Evolutionary conservation across 2,888 invertebrate genomes (phyloP), one percentile per base, ranked within the genome.

Genomic region (Dexiosoma caninum): DNA sequence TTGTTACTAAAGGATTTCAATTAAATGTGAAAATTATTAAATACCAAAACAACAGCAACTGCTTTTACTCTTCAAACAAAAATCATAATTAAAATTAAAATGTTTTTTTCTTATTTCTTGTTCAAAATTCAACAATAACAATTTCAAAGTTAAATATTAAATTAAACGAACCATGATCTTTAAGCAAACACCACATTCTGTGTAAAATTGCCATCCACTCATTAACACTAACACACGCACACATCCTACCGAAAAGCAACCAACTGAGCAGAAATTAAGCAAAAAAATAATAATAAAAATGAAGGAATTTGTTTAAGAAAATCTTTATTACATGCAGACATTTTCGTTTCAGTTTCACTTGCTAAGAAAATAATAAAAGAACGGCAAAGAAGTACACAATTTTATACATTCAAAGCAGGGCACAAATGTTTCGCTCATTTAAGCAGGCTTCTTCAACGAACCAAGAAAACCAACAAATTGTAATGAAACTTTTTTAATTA

Each of bases 401-500:
- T 46, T n/a, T 1, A 30, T n/a, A n/a, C 16, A 16, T 35, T 37
- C 14, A 12, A 35, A 69, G 57, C 35, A 57, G 35, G 32, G 12
- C 60, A 40, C 60, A 51, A 49, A 40, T 60, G 35, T 21, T 66
- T 72, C 51, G 12, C 51, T 30, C 46, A 40, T 70, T 69, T 84
- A 85, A 85, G 84, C 84, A 85, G 85, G 42, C 49, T 64, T 57
- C 49, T 64, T 57, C 86, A 88, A 86, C 88, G 87, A 87, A 87
- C 88, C 88, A 86, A 87, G 88, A 87, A 87, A 88, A 87, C 87
- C 88, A 86, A 88, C 87, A 87, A 88, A 87, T 87, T 88, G 86
- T 87, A 88, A 87, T 88, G 87, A 88, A 88, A 88, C 87, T 88
- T 88, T 88, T 88, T 88, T 88, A 88, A 88, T 88, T 88, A 88